Evolutionary conservation across 2,113 vertebrate genomes (phyloP), one percentile per base, ranked within the genome.

Genomic region (Mus pahari): DNA sequence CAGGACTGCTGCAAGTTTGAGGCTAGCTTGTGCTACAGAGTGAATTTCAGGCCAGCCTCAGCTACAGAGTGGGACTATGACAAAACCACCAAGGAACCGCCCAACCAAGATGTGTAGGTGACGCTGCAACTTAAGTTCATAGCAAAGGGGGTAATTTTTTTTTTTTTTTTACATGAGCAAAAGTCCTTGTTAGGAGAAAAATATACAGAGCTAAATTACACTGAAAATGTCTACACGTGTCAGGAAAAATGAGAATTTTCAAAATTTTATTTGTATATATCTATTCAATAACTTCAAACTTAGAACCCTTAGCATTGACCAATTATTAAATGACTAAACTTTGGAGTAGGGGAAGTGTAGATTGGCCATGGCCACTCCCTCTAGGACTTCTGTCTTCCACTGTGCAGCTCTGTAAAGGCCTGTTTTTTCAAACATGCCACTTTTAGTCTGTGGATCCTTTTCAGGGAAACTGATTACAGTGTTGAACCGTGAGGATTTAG

Each of bases 201-300:
- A 14, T 33, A 60, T 19, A 28, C 0, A 74, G 50, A 86, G 20
- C 96, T 84, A 28, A 84, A 42, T 94, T 95, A 95, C 33, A 84
- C 66, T 74, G 60, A 81, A 84, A 71, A 53, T 36, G 82, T 95
- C 77, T 94, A 94, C 73, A 55, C 7, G 33, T 42, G 8, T 89
- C 75, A 96, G 64, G 77, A 94, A 95, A 96, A 91, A 19, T 2
- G 0, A 58, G 70, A 94, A 90, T 68, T 97, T 93, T 13, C 0
- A 78, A 94, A 88, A 87, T 94, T 97, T 97, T 96, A 97, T 96
- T 97, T 28, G 39, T 78, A 79, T 95, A 86, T 28, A 92, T 79
- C 20, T 97, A 78, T 78, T 95, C 82, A 70, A 20, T 90, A 92
- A 83, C 89, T 96, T 94, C 90, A 83, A 87, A 91, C 58, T 97